Percentiles rank a stretch among this genome's conserved stretches.
These are phyloP conservation scores for Acrocephalus arundinaceus DNA, from an alignment of 2,113 vertebrate species.

Conservation along the genomic window DNA sequence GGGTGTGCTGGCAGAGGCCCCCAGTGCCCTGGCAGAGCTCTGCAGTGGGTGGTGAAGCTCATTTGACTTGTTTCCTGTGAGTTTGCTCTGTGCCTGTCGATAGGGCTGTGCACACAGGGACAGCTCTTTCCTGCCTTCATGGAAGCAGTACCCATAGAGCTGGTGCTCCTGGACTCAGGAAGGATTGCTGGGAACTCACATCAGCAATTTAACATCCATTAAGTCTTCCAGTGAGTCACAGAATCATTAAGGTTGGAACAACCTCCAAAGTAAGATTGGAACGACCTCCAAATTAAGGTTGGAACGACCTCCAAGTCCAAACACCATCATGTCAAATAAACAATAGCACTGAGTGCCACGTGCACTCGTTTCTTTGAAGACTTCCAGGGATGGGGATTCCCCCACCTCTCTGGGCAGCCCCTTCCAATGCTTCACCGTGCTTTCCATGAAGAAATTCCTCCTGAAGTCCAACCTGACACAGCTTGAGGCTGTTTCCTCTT, in stretches of 20 bases:
- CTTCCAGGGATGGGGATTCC: not conserved
- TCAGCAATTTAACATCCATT: not conserved
- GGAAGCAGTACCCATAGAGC: not conserved
- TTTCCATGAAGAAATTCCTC: not conserved
- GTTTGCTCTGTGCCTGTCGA: not conserved
- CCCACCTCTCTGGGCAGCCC: not conserved
- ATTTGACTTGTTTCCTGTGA: not conserved
- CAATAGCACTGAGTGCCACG: not conserved
- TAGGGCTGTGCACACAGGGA: not conserved
- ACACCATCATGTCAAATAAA: not conserved
- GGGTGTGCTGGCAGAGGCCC: not conserved
- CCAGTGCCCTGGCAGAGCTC: not conserved
- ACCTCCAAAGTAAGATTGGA: not conserved
- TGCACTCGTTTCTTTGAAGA: not conserved
- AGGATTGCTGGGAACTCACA: not conserved
- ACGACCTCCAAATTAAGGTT: not conserved
- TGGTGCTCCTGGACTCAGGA: not conserved
- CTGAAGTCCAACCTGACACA: not conserved
- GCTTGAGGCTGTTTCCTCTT: rapidly evolving
- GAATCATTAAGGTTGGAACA: not conserved
- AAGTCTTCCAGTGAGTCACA: not conserved
- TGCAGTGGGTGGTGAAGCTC: not conserved
- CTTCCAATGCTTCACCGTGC: not conserved
- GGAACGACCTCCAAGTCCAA: not conserved
- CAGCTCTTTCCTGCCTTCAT: not conserved